Evolutionary conservation across 2,888 invertebrate species (phyloP).

Genomic region (Melitaea athalia): DNA sequence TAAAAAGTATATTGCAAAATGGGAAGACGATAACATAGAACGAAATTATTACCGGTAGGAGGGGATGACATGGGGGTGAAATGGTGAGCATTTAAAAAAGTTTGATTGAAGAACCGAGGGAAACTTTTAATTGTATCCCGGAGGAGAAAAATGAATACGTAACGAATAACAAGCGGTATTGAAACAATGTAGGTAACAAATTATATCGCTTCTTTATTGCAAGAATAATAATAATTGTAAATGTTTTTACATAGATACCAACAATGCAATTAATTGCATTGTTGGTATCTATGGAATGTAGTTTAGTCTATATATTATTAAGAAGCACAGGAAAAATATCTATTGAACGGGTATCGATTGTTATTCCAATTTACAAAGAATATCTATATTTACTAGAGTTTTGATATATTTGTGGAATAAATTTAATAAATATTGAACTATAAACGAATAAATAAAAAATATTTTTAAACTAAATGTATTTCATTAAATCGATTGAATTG

Average conservation of each 20-base stretch:
- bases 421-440: too few species aligned
- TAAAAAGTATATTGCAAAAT: conserved; percentile 64
- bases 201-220: conserved; percentile 1
- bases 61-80: conserved; percentile 44
- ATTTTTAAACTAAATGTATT: too few species aligned
- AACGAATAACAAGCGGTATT: conserved; percentile 9
- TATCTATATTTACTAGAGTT: too few species aligned
- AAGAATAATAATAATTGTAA: conserved; percentile 1
- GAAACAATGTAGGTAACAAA: conserved; percentile 6
- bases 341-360: background rate
- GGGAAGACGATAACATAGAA: conserved; percentile 66
- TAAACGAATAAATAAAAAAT: too few species aligned
- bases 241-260: too few species aligned
- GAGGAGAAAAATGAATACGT: conserved; percentile 64
- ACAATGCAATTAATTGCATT: background rate
- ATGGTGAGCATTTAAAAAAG: conserved; percentile 70
- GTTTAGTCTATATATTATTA: too few species aligned
- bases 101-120: conserved; percentile 69
- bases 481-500: too few species aligned
- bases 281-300: too few species aligned
- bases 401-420: too few species aligned
- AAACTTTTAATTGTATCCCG: conserved; percentile 75
- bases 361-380: too few species aligned
- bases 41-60: conserved; percentile 59
- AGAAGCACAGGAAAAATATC: too few species aligned